Conservation (phyloP, 2,797 vertebrate species). For the Hemitrygon akajei region DNA sequence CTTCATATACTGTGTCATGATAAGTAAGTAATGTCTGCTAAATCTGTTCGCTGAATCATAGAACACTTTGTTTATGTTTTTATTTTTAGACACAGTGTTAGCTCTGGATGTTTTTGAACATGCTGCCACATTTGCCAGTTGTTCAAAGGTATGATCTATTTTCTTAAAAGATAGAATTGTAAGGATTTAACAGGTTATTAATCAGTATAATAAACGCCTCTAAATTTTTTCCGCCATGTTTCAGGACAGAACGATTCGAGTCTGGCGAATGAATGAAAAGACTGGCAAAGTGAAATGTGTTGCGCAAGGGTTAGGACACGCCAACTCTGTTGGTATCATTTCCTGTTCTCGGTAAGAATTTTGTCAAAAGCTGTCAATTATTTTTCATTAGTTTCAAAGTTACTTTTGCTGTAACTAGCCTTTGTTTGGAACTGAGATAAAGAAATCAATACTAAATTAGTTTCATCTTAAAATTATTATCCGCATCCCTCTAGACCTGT, state of each 20-base stretch:
- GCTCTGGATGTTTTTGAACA: slow-evolving; percentile 85
- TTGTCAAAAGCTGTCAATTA: background rate
- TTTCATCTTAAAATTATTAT: background rate
- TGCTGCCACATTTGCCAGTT: slow-evolving; percentile 75
- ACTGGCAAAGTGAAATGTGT: slow-evolving; percentile 69
- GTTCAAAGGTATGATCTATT: slow-evolving; percentile 72
- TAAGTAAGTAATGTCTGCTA: background rate
- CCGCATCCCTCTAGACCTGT: background rate
- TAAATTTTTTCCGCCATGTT: background rate
- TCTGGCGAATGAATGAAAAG: slow-evolving; percentile 74
- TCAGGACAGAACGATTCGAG: slow-evolving; percentile 77
- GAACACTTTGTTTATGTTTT: slow-evolving; percentile 44
- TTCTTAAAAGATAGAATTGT: background rate
- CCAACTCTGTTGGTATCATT: slow-evolving; percentile 74
- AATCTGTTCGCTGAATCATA: slow-evolving; percentile 36
- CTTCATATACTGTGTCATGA: no score
- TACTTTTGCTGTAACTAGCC: no score
- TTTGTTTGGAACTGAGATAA: background rate
- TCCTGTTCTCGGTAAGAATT: slow-evolving; percentile 77
- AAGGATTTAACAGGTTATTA: background rate
- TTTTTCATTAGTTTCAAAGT: background rate
- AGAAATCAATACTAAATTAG: background rate
- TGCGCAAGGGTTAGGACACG: slow-evolving; percentile 73
- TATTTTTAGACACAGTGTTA: slow-evolving; percentile 73
- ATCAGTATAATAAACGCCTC: background rate